Conservation (phyloP, 1,140 invertebrate species). For the Spodoptera frugiperda region DNA sequence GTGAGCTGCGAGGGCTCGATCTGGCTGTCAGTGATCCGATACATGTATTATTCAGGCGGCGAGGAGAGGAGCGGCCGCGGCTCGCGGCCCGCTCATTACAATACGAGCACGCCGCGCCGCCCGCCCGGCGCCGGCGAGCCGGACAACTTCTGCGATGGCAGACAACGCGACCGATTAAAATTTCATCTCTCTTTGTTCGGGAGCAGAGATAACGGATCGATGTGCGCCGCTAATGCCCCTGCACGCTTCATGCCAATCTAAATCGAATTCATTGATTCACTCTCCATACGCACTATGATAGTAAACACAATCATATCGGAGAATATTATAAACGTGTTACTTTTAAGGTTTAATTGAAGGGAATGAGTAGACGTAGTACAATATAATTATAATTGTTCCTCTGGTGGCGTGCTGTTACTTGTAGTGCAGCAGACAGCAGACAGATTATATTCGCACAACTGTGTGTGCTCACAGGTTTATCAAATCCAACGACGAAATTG, state of each 20-base stretch:
- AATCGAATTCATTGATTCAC: conserved; percentile 69
- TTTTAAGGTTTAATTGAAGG: not conserved
- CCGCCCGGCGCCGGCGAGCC: conserved; percentile 65
- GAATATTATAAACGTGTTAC: too few relatives aligned
- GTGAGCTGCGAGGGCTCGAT: conserved; percentile 37
- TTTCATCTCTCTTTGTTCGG: conserved; percentile 82
- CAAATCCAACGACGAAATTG: conserved; percentile 28
- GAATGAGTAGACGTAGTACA: not conserved
- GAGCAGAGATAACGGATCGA: conserved; percentile 76
- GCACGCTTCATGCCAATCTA: conserved; percentile 63
- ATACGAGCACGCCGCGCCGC: conserved; percentile 59
- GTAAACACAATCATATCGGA: not conserved
- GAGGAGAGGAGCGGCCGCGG: conserved; percentile 48
- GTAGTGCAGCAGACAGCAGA: not conserved
- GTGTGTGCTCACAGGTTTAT: conserved; percentile 22
- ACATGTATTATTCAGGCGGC: conserved; percentile 71
- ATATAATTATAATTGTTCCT: not conserved
- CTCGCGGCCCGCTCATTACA: conserved; percentile 68
- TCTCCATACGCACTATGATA: not conserved
- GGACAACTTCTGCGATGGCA: conserved; percentile 72
- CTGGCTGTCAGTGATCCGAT: conserved; percentile 32
- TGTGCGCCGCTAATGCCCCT: conserved; percentile 70
- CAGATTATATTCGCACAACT: not conserved
- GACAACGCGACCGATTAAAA: conserved; percentile 82
- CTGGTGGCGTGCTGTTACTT: not conserved